phyloP scores from a whole-genome alignment of 2,113 vertebrate species.

The Aspiorhynchus laticeps region DNA sequence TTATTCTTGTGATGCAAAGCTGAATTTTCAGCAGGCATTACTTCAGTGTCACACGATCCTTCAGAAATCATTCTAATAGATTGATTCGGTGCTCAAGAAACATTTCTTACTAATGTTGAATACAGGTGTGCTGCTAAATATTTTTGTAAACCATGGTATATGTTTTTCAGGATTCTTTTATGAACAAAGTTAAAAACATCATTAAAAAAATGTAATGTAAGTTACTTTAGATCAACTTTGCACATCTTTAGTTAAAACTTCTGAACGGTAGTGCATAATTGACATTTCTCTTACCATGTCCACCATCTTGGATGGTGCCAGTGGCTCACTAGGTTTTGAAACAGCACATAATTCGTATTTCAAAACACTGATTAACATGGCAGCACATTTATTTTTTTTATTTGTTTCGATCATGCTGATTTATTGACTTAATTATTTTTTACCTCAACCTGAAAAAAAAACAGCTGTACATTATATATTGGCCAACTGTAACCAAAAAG shows the following conservation, averaged over 20 bases:
- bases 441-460: not conserved
- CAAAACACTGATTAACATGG: not conserved
- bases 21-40: not conserved
- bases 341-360: not conserved
- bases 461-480: not conserved
- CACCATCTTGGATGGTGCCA: not conserved
- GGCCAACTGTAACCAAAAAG: not conserved
- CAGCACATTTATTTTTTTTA: not conserved
- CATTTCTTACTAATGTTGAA: not conserved
- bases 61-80: not conserved
- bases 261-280: not conserved
- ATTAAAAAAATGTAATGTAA: not conserved
- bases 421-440: not conserved
- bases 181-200: not conserved
- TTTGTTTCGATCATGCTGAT: not conserved
- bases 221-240: not conserved
- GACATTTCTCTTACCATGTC: not conserved
- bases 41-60: not conserved
- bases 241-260: not conserved
- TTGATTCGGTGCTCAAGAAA: not conserved
- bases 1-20: not conserved
- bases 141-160: not conserved
- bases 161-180: not conserved
- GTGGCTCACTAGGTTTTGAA: not conserved
- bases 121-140: too few species aligned